Conservation (phyloP, 2,797 vertebrate species). For the Sparidentex hasta region DNA sequence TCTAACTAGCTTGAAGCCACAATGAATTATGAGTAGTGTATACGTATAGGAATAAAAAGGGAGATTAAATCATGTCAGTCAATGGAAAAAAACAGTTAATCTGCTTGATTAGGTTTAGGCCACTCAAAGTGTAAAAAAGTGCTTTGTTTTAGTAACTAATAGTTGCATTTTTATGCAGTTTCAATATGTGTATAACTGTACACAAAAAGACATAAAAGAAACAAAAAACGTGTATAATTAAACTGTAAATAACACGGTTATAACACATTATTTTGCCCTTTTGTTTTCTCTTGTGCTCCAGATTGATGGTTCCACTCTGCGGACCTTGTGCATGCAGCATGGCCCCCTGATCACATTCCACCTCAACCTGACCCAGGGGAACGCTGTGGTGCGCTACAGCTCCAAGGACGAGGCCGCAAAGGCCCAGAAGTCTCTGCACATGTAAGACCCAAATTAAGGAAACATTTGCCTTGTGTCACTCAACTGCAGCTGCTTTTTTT, state of each 20-base stretch:
- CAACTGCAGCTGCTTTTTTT: background rate
- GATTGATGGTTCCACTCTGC: conserved; percentile 97
- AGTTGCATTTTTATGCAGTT: background rate
- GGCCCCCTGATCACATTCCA: conserved; percentile 99
- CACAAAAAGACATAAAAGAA: background rate
- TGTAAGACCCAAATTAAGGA: conserved; percentile 83
- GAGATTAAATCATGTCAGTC: too few relatives aligned
- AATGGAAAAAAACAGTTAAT: background rate
- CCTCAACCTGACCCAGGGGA: conserved; percentile 98
- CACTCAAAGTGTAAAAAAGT: background rate
- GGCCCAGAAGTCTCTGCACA: conserved; percentile 99
- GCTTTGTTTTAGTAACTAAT: background rate
- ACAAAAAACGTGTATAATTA: background rate
- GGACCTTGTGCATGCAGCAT: conserved; percentile 97
- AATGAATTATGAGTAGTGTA: background rate
- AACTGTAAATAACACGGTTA: background rate
- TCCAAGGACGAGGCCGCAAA: conserved; percentile 98
- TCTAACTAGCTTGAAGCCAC: background rate
- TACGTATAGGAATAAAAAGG: too few relatives aligned
- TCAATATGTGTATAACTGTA: background rate
- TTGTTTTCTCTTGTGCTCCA: conserved; percentile 61
- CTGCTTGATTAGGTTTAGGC: background rate
- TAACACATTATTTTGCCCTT: background rate
- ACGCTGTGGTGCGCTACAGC: conserved; percentile 98
- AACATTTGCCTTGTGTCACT: background rate